Evolutionary conservation across 2,113 vertebrate species (phyloP).

Genomic region (Rousettus leschenaultii): DNA sequence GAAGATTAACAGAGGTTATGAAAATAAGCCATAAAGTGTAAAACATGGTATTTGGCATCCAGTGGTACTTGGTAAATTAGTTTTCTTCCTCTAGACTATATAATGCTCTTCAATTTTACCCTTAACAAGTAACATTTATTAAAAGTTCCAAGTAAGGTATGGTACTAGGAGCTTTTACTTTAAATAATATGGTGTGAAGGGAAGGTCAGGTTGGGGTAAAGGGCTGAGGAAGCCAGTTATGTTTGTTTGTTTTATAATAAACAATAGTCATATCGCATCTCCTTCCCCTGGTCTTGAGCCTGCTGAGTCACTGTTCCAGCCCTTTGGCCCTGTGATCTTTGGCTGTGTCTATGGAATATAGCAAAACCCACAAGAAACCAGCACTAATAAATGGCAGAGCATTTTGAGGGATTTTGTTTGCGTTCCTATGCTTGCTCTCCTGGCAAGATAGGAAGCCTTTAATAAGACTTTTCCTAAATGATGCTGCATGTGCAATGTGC

Average conservation of each 20-base stretch:
- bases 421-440: constrained; percentile 68
- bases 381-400: constrained; percentile 62
- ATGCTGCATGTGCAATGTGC: constrained; percentile 50
- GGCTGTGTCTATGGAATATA: constrained; percentile 58
- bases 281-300: background rate
- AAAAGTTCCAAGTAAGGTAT: background rate
- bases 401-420: constrained; percentile 71
- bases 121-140: constrained; percentile 26
- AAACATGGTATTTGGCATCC: background rate
- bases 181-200: background rate
- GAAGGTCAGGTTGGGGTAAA: background rate
- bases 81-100: background rate
- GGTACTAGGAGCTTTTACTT: constrained; percentile 10
- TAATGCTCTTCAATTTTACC: constrained; percentile 2
- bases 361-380: constrained; percentile 68
- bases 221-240: background rate
- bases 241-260: constrained; percentile 40
- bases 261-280: background rate
- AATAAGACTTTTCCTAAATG: constrained; percentile 80
- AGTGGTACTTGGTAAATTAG: background rate
- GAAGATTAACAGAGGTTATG: background rate
- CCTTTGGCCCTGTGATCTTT: constrained; percentile 43
- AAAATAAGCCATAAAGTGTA: background rate
- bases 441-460: constrained; percentile 79
- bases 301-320: constrained; percentile 68